These are phyloP conservation scores for Ginglymostoma cirratum DNA, from an alignment of 2,113 vertebrate genomes.

Conservation along the genomic window DNA sequence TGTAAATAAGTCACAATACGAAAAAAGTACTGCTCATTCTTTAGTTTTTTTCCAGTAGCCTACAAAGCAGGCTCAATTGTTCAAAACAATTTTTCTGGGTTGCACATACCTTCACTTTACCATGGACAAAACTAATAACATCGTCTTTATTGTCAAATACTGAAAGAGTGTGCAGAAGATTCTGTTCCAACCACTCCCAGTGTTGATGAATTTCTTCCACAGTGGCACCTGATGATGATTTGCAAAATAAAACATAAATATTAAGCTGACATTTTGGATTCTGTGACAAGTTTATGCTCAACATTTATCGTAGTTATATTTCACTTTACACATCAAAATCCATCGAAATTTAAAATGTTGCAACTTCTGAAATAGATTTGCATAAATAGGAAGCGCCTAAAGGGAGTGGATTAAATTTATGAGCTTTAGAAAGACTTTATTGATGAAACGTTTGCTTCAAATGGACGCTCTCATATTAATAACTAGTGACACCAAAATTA, in stretches of 20 bases:
- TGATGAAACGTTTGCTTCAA: background rate
- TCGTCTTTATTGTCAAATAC: constrained; percentile 98
- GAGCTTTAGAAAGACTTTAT: background rate
- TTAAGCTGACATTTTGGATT: background rate
- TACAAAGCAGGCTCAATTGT: background rate
- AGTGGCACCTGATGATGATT: constrained; percentile 67
- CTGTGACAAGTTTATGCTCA: background rate
- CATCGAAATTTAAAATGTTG: background rate
- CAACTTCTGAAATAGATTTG: background rate
- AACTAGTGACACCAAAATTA: too few relatives aligned
- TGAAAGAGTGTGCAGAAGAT: constrained; percentile 82
- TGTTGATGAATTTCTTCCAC: constrained; percentile 83
- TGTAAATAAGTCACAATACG: background rate
- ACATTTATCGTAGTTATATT: background rate
- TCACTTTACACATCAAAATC: background rate
- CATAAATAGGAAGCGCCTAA: background rate
- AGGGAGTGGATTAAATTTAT: background rate
- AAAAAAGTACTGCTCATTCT: background rate
- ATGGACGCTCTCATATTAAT: background rate
- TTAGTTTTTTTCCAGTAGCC: background rate
- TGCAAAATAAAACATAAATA: background rate
- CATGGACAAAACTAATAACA: constrained; percentile 80
- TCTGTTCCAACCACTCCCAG: constrained; percentile 92
- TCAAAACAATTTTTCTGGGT: background rate
- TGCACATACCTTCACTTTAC: constrained; percentile 82